phyloP scores from a whole-genome alignment of 1,140 invertebrate genomes.

The Drosophila pruinosa region DNA sequence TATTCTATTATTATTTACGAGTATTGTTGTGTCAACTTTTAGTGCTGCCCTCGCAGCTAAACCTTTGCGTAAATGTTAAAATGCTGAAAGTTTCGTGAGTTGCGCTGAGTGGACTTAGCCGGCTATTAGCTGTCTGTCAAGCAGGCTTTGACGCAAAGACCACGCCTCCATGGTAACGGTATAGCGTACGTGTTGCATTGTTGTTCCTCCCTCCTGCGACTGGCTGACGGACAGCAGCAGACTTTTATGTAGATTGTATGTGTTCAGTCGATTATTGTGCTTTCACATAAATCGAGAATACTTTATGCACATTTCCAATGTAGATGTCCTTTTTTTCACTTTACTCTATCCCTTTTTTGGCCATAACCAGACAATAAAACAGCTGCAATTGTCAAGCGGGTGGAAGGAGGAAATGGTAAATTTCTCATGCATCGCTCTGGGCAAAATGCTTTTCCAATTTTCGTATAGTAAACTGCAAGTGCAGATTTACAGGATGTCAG shows the following conservation, averaged over 20 bases:
- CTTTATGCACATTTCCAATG: slow-evolving; percentile 62
- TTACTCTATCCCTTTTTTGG: neutral
- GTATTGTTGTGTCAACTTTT: neutral
- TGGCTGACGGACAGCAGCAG: neutral
- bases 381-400: slow-evolving; percentile 46
- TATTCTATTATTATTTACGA: neutral
- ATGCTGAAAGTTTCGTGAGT: slow-evolving; percentile 16
- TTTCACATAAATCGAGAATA: slow-evolving; percentile 53
- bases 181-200: neutral
- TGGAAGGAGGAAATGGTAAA: slow-evolving; percentile 47
- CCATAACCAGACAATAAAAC: slow-evolving; percentile 14
- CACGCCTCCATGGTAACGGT: neutral
- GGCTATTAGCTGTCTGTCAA: slow-evolving; percentile 41
- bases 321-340: slow-evolving; percentile 30
- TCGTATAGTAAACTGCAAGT: slow-evolving; percentile 19
- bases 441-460: slow-evolving; percentile 65
- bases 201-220: neutral
- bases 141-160: neutral
- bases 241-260: slow-evolving; percentile 30
- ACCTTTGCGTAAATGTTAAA: slow-evolving; percentile 5
- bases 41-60: neutral
- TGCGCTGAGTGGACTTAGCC: slow-evolving; percentile 29
- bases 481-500: slow-evolving; percentile 31
- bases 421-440: slow-evolving; percentile 44
- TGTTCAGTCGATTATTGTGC: slow-evolving; percentile 50